Base-by-base conservation (phyloP, 1,140 invertebrate genomes). In the Heliothis virescens region DNA sequence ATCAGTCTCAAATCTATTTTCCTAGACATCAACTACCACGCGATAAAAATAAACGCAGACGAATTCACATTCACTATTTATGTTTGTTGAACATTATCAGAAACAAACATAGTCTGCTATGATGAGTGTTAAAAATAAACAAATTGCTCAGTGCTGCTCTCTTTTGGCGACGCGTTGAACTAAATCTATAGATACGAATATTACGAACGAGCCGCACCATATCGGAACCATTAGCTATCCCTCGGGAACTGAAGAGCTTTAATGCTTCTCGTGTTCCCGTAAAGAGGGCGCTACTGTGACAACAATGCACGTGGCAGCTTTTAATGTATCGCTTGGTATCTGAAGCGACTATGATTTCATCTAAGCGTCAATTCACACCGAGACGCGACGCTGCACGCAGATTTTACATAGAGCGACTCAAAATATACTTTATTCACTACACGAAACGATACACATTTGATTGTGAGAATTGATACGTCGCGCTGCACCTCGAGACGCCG, bases 111-210 rank as follows among this genome's bases (percentile, higher is more conserved):
- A 15, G 16, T n/a, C 34, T 10, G 62, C 5, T 65, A 65, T 65
- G 16, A 26, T 18, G 11, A 21, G 12, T 7, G 18, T 69, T 69
- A 69, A 52, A 69, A 69, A 69, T 69, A 72, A 15, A 55, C 52
- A 34, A 41, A 34, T 72, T 41, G 13, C 7, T 41, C 16, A 12
- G 10, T 76, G 50, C 74, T 76, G 74, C 74, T 65, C 52, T 63
- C 74, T 76, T 18, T 63, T 15, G 9, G 21, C 10, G 11, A 10
- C 52, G 3, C 21, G 9, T 3, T 9, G 48, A 63, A 65, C 13
- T 18, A 16, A 50, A 34, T 21, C 15, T 57, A 18, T 3, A 34
- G 34, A 53, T 41, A 41, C 5, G 34, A 41, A 41, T n/a, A n/a
- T 9, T 41, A 72, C n/a, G 2, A n/a, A 10, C 26, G 11, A 9